Base-by-base conservation (phyloP, 2,113 vertebrate species). In the Prunella himalayana region DNA sequence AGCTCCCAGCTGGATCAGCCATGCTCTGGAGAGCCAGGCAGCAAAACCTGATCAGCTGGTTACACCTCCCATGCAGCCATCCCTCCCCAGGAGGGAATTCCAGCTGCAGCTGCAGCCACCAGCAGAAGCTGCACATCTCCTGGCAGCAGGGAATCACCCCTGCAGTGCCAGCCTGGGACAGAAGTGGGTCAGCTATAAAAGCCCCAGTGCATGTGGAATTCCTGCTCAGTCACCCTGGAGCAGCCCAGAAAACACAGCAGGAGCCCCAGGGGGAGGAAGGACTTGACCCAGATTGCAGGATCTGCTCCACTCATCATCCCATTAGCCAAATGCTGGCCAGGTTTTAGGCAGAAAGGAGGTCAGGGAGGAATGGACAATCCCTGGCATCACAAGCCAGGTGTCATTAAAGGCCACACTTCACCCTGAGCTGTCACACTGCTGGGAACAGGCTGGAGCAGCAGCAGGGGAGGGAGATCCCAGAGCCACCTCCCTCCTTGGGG, bases 241-340 rank as follows among this genome's bases (percentile, higher is more conserved):
- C 37, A 37, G 37, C 37, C 2, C 4, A 45, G 49, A 11, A 56
- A 64, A 42, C 66, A 33, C 35, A 0, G 0, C 24, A 8, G 69
- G 39, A 63, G 45, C 56, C 16, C 44, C 15, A 5, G 41, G 27
- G 68, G 77, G 44, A 19, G 11, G 51, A 19, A 30, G 77, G 82
- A 17, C 27, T 24, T 90, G 93, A 92, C 94, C 95, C 70, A 94
- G 25, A 96, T 88, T 20, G 59, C 60, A 65, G 17, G 1, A 27
- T 64, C 86, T 85, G 65, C 61, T 30, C 66, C 45, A 37, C 79
- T 95, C 87, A 96, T 95, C 87, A 96, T 88, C 95, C 95, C 25
- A 94, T 94, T 60, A 95, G 63, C 42, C 86, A 92, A 69, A 83
- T 22, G 86, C 88, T 91, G 14, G 21, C 77, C 60, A 50, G 88